These are phyloP conservation scores for Nemapogon koenigi DNA, from an alignment of 2,888 invertebrate genomes.

Conservation along the genomic window DNA sequence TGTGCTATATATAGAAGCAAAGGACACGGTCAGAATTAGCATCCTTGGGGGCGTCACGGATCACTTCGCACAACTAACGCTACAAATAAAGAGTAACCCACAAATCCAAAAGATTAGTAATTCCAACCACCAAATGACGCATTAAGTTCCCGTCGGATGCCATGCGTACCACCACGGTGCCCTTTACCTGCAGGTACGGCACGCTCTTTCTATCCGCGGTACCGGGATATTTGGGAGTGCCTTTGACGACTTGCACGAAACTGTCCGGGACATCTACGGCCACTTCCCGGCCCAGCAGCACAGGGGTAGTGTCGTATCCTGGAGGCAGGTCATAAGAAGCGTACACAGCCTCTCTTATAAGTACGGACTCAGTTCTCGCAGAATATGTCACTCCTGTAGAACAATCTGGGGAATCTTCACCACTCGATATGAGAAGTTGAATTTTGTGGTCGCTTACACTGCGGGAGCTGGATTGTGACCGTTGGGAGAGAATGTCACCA, in stretches of 20 bases:
- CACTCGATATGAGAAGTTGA: slow-evolving; percentile 51
- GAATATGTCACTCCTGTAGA: slow-evolving; percentile 54
- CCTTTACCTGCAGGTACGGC: slow-evolving; percentile 47
- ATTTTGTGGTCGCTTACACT: slow-evolving; percentile 46
- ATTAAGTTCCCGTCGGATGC: too few relatives aligned
- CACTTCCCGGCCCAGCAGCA: slow-evolving; percentile 65
- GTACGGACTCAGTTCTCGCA: slow-evolving; percentile 55
- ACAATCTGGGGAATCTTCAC: slow-evolving; percentile 53
- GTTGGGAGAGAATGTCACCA: slow-evolving; percentile 38
- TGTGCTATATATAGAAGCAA: too few relatives aligned
- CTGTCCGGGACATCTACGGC: slow-evolving; percentile 91
- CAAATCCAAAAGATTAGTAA: too few relatives aligned
- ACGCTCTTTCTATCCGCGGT: slow-evolving; percentile 61
- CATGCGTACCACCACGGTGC: slow-evolving; percentile 30
- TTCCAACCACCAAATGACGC: too few relatives aligned
- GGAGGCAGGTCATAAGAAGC: slow-evolving; percentile 54
- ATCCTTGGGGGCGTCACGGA: too few relatives aligned
- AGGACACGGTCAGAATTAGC: too few relatives aligned
- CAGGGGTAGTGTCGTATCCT: slow-evolving; percentile 56
- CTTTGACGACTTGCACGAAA: slow-evolving; percentile 84
- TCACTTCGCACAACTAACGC: too few relatives aligned
- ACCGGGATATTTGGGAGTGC: slow-evolving; percentile 71
- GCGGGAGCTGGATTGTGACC: slow-evolving; percentile 35
- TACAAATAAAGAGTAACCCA: too few relatives aligned
- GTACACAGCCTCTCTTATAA: slow-evolving; percentile 54